Base-by-base conservation (phyloP, 2,797 vertebrate species). In the Liparis tanakae region DNA sequence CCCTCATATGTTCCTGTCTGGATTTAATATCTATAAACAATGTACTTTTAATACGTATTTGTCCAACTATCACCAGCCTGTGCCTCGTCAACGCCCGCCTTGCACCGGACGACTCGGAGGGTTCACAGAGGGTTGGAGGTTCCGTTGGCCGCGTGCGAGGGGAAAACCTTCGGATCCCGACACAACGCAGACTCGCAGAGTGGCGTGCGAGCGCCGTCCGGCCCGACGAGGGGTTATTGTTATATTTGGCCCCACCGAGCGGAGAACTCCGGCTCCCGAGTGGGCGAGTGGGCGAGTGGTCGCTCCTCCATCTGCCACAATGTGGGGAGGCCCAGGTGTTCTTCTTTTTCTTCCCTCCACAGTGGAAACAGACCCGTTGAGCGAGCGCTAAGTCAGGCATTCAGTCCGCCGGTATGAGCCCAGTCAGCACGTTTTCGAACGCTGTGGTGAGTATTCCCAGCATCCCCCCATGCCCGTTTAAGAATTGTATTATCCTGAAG, bases 251-350 rank as follows among this genome's bases (percentile, higher is more conserved):
- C 85, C 80, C 85, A 76, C 71, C 20, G 78, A 88, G 82, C 33
- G 46, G 72, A 75, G 84, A 25, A 51, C 78, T 81, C 74, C 74
- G 82, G 53, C 64, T 53, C 79, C 74, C 62, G 85, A 85, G 87
- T 82, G 83, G 80, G 86, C 62, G 85, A 85, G 87, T 82, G 83
- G 80, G 86, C 70, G 81, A 82, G 86, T 65, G 88, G 89, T 89
- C 78, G 65, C n/a, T 77, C 41, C 62, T 82, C 74, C 87, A 62
- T 88, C 79, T 89, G 86, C 88, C 75, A 10, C 86, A 15, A 84
- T 92, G 90, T 91, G 87, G 89, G 88, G 88, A 93, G 91, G 85
- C 88, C 81, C 91, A 92, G 88, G 90, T 93, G 87, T 62, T 78
- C 12, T 3, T 10, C 22, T 25, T 25, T 25, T 8, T 25, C 18